Percentiles rank a stretch among this genome's conserved stretches.
Evolutionary conservation across 2,888 invertebrate species (phyloP).

Genomic region (Hemistola chrysoprasaria): DNA sequence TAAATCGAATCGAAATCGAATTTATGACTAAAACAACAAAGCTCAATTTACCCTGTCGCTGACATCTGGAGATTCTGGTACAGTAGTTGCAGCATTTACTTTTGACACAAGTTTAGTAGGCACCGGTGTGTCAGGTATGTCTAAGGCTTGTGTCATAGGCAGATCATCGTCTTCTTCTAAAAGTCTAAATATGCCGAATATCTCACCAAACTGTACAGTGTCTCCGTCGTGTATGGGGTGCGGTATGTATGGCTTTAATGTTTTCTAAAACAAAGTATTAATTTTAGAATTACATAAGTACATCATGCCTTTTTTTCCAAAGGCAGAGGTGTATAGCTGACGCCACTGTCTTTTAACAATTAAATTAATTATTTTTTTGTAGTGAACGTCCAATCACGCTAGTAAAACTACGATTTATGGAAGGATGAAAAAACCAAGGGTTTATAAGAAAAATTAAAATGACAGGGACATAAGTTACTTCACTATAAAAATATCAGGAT

Average conservation of each 20-base stretch:
- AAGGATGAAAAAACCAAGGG: too few relatives aligned
- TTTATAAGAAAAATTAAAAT: too few relatives aligned
- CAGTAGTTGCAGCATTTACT: conserved; percentile 44
- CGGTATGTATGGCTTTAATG: conserved; percentile 60
- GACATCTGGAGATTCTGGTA: conserved; percentile 72
- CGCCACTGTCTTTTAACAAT: too few relatives aligned
- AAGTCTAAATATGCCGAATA: conserved; percentile 65
- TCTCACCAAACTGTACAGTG: conserved; percentile 67
- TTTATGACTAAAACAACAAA: not conserved
- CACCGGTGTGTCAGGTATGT: conserved; percentile 64
- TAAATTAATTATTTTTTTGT: too few relatives aligned
- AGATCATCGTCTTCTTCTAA: conserved; percentile 58
- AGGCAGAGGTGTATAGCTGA: too few relatives aligned
- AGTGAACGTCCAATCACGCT: too few relatives aligned
- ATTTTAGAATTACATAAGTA: not conserved
- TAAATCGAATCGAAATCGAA: conserved; percentile 3
- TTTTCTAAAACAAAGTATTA: conserved; percentile 48
- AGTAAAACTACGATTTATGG: too few relatives aligned
- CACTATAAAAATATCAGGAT: too few relatives aligned
- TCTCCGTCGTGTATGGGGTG: conserved; percentile 62
- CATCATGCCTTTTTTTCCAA: too few relatives aligned
- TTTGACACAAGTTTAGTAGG: conserved; percentile 40
- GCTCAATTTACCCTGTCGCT: conserved; percentile 61
- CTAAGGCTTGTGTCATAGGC: conserved; percentile 68
- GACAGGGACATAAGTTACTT: too few relatives aligned